Conservation (phyloP, 2,113 vertebrate genomes). For the Eulemur rufifrons region DNA sequence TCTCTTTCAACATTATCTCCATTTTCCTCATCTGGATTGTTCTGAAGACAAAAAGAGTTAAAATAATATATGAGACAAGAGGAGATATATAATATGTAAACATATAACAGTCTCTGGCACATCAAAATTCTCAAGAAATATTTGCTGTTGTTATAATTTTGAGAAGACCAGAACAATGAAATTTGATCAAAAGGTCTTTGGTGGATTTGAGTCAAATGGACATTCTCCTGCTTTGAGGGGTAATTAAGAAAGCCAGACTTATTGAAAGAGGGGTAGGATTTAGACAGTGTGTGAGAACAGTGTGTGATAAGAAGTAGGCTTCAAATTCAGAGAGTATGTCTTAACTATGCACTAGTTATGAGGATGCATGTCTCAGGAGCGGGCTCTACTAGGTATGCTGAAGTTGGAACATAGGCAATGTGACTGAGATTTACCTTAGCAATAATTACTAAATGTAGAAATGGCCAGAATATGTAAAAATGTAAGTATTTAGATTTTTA, state of each 20-base stretch:
- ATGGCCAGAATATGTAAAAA: not conserved
- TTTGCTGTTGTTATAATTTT: not conserved
- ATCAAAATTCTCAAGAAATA: not conserved
- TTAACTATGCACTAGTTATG: not conserved
- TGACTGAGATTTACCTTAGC: not conserved
- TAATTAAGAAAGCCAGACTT: not conserved
- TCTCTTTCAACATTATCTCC: not conserved
- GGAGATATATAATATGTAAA: not conserved
- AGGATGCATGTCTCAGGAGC: not conserved
- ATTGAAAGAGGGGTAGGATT: not conserved
- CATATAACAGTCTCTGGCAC: not conserved
- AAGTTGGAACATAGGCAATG: not conserved
- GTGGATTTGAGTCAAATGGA: not conserved
- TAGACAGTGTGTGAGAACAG: not conserved
- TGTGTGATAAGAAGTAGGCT: not conserved
- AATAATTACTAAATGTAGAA: not conserved
- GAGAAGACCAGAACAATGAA: not conserved
- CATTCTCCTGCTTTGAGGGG: not conserved
- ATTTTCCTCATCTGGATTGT: not conserved
- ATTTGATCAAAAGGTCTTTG: not conserved
- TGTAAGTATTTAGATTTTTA: not conserved
- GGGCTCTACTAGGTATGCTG: fast-evolving
- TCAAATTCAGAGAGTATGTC: not conserved
- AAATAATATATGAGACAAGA: not conserved
- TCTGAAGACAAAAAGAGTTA: not conserved